Conservation (phyloP, 2,888 invertebrate genomes). For the Agrotis segetum region DNA sequence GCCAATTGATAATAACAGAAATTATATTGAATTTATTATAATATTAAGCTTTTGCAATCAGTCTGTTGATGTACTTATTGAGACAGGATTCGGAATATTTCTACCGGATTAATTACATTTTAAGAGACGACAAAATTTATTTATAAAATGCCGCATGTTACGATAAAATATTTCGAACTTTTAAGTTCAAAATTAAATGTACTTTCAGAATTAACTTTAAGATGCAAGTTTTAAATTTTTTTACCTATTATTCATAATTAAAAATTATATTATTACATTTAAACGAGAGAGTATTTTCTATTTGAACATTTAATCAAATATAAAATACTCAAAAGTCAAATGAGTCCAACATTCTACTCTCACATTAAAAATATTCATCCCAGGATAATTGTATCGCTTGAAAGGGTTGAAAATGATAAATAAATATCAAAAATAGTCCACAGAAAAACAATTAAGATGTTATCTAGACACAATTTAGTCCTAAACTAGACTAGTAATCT, state of each 20-base stretch:
- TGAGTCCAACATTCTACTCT: neutral
- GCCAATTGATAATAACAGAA: constrained; percentile 29
- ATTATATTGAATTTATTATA: constrained; percentile 15
- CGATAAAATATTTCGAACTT: neutral
- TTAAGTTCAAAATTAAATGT: neutral
- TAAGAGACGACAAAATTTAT: neutral
- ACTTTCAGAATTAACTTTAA: neutral
- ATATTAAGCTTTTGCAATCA: constrained; percentile 13
- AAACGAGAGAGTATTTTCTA: neutral
- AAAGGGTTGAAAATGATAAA: neutral
- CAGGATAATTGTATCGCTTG: neutral
- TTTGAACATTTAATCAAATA: too few species aligned
- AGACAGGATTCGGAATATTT: constrained; percentile 25
- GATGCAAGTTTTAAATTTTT: too few species aligned
- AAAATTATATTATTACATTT: too few species aligned
- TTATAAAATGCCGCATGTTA: neutral
- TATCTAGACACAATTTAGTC: neutral
- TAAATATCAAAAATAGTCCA: neutral
- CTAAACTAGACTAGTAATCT: constrained; percentile 12
- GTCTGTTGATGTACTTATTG: constrained; percentile 12
- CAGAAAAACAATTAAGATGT: neutral
- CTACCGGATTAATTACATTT: neutral
- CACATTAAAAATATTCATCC: neutral
- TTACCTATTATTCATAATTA: too few species aligned
- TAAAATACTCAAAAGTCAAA: too few species aligned